Evolutionary conservation across 2,888 invertebrate genomes (phyloP).

Genomic region (Sympetrum striolatum): DNA sequence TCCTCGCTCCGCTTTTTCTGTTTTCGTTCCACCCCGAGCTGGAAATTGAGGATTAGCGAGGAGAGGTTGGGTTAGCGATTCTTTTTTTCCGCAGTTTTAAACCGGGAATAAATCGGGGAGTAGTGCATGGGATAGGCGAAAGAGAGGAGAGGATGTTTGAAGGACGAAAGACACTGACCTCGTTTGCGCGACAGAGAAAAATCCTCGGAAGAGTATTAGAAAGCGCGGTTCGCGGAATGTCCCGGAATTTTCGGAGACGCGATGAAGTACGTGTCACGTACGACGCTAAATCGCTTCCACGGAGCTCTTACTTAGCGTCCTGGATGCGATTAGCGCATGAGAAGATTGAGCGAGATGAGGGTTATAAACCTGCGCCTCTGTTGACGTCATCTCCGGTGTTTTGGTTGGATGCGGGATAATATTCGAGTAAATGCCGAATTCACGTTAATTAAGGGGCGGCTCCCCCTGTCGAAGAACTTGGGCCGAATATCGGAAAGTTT

Average conservation of each 20-base stretch:
- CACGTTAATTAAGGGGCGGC: too few relatives aligned
- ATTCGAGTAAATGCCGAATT: too few relatives aligned
- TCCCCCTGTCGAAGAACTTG: too few relatives aligned
- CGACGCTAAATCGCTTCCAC: background rate
- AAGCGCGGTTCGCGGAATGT: background rate
- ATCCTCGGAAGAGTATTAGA: background rate
- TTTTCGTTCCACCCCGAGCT: background rate
- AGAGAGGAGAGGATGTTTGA: background rate
- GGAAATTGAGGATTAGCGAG: slow-evolving; percentile 29
- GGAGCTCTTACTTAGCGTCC: background rate
- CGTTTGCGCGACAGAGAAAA: background rate
- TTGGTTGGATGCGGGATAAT: too few relatives aligned
- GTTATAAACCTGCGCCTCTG: too few relatives aligned
- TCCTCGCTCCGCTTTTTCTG: background rate
- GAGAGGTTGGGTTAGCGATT: background rate
- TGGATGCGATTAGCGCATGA: background rate
- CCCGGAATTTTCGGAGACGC: background rate
- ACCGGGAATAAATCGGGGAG: slow-evolving; percentile 19
- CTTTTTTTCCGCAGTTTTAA: background rate
- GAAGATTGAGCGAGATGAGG: background rate
- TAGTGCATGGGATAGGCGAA: background rate
- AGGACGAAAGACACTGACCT: background rate
- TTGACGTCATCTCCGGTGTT: too few relatives aligned
- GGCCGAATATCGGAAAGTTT: too few relatives aligned
- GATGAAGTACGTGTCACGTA: background rate